These are phyloP conservation scores for Eriocheir sinensis DNA, from an alignment of 1,140 invertebrate species.

Conservation along the genomic window DNA sequence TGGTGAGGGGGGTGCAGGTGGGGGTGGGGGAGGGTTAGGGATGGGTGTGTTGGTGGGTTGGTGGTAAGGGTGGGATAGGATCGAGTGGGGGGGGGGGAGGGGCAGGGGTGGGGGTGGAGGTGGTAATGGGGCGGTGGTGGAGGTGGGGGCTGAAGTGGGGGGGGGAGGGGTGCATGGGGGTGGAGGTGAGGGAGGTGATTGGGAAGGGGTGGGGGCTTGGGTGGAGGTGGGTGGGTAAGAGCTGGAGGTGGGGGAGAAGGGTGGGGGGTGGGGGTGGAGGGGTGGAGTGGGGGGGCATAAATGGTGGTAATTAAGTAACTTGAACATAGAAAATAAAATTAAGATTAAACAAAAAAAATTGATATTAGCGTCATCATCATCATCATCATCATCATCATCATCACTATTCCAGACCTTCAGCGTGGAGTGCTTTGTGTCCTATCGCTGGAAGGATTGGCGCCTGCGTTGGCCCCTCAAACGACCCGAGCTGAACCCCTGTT, in stretches of 20 bases:
- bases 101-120: neutral
- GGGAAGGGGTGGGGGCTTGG: neutral
- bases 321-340: no score
- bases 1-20: slow-evolving; percentile 60
- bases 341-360: no score
- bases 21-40: no score
- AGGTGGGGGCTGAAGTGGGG: neutral
- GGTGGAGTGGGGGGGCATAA: neutral
- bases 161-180: neutral
- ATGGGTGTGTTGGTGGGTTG: neutral
- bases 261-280: no score
- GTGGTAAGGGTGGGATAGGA: no score
- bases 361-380: no score
- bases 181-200: neutral
- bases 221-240: neutral
- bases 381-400: no score
- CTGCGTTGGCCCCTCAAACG: slow-evolving; percentile 70
- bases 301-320: no score
- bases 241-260: neutral
- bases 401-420: slow-evolving; percentile 69
- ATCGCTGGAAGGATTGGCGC: slow-evolving; percentile 78
- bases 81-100: no score
- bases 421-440: slow-evolving; percentile 76
- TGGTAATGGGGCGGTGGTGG: neutral
- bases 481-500: slow-evolving; percentile 56